phyloP scores from a whole-genome alignment of 37 sponge, comb jelly and placozoan genomes.

The Theonella swinhoei region DNA sequence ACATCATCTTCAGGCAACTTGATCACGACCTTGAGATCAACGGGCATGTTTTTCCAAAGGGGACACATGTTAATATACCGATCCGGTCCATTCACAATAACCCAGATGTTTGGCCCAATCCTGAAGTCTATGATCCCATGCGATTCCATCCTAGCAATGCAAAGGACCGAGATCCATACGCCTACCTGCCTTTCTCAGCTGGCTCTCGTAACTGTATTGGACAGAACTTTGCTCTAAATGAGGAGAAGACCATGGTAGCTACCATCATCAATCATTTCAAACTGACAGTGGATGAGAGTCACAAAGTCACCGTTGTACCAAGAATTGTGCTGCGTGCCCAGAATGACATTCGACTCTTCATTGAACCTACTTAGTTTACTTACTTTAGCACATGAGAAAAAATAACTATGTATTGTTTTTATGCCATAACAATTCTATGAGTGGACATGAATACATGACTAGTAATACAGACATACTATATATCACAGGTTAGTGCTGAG shows the following conservation, averaged over 20 bases:
- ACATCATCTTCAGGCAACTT: slow-evolving; percentile 38
- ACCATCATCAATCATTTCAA: slow-evolving; percentile 13
- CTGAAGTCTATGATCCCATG: slow-evolving; percentile 71
- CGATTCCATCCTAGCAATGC: slow-evolving; percentile 63
- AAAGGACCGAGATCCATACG: too few relatives aligned
- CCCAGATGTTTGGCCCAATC: slow-evolving; percentile 78
- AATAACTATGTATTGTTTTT: too few relatives aligned
- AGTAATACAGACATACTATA: too few relatives aligned
- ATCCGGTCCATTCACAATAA: slow-evolving; percentile 38
- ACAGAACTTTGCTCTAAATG: too few relatives aligned
- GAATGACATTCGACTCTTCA: not conserved
- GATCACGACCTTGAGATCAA: slow-evolving; percentile 53
- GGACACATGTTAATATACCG: slow-evolving; percentile 8
- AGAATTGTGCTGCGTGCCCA: not conserved
- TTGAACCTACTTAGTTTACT: not conserved
- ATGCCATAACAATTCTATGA: too few relatives aligned
- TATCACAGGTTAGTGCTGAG: not conserved
- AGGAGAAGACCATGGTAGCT: slow-evolving; percentile 39
- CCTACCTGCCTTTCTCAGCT: too few relatives aligned
- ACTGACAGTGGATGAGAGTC: slow-evolving; percentile 6
- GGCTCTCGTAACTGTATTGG: too few relatives aligned
- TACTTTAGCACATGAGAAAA: too few relatives aligned
- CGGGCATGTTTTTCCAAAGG: slow-evolving; percentile 67
- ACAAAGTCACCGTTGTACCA: not conserved
- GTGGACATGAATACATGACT: too few relatives aligned